Percentiles rank a stretch among this genome's conserved stretches.
Evolutionary conservation across 2,888 invertebrate genomes (phyloP).

Genomic region (Drosophila colorata): DNA sequence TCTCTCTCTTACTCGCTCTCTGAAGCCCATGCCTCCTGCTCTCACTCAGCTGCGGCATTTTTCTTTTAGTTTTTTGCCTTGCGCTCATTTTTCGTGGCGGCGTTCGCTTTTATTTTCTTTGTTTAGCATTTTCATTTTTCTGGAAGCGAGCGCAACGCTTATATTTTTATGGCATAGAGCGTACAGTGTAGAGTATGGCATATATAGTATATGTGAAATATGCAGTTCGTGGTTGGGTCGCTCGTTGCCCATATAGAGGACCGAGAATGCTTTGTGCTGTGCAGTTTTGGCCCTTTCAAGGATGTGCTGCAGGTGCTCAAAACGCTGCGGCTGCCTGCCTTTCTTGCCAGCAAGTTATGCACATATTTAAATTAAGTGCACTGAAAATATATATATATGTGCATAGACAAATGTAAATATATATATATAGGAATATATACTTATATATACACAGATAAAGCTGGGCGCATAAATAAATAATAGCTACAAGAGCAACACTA

Average conservation of each 20-base stretch:
- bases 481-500: conserved; percentile 29
- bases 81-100: conserved; percentile 57
- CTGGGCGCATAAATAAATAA: conserved; percentile 39
- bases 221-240: conserved; percentile 35
- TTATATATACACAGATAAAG: conserved; percentile 34
- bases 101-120: conserved; percentile 76
- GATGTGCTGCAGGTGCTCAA: conserved; percentile 69
- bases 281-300: conserved; percentile 49
- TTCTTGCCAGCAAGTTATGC: conserved; percentile 62
- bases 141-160: conserved; percentile 53
- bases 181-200: conserved; percentile 15
- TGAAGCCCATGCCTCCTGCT: neutral
- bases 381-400: conserved; percentile 20
- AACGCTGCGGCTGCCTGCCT: conserved; percentile 39
- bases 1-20: neutral
- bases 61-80: conserved; percentile 69
- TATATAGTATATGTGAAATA: conserved; percentile 50
- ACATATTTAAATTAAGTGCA: conserved; percentile 67
- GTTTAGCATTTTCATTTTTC: conserved; percentile 78
- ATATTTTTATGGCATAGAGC: conserved; percentile 38
- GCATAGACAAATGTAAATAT: conserved; percentile 4
- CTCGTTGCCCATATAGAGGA: conserved; percentile 11
- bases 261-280: conserved; percentile 51
- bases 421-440: conserved; percentile 1
- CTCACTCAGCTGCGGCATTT: conserved; percentile 58